A percentile compares a stretch with the other conserved stretches of the same genome.
Evolutionary conservation across 2,113 vertebrate genomes (phyloP).

Genomic region (Phrynosoma platyrhinos): DNA sequence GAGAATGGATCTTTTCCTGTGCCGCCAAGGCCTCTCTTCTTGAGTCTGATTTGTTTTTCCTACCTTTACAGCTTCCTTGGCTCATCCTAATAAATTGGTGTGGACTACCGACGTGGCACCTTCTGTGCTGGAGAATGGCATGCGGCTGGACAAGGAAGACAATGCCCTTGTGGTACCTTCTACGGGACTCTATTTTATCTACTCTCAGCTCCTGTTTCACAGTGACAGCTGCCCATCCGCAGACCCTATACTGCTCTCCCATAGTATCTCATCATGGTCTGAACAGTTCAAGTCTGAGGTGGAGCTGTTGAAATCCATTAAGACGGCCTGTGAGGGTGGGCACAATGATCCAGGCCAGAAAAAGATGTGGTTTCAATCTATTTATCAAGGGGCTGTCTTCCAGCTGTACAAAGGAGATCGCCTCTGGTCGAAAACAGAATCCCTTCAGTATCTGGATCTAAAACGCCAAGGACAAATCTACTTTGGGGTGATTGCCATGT

Average conservation of each 20-base stretch:
- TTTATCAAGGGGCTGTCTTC: conserved; percentile 75
- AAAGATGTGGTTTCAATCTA: conserved; percentile 66
- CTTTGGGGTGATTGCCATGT: conserved; percentile 72
- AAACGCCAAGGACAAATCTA: conserved; percentile 52
- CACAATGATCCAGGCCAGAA: not conserved
- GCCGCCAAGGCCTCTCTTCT: not conserved
- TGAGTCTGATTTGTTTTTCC: not conserved
- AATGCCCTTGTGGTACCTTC: conserved; percentile 66
- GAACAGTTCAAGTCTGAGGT: conserved; percentile 31
- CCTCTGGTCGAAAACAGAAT: conserved; percentile 58
- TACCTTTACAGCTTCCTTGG: not conserved
- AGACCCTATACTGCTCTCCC: conserved; percentile 50
- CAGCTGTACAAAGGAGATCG: conserved; percentile 61
- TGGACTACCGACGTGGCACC: not conserved
- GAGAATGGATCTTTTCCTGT: too few species aligned
- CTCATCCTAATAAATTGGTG: not conserved
- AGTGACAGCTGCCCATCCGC: conserved; percentile 43
- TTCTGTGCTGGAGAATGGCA: conserved; percentile 50
- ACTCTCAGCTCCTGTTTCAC: conserved; percentile 74
- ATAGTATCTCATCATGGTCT: conserved; percentile 43
- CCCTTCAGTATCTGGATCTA: conserved; percentile 33
- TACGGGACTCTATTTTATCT: conserved; percentile 71
- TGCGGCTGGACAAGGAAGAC: conserved; percentile 33
- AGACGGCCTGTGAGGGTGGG: conserved; percentile 65
- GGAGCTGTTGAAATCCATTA: conserved; percentile 68